phyloP scores from a whole-genome alignment of 2,888 invertebrate species.

The Agrypnus murinus region DNA sequence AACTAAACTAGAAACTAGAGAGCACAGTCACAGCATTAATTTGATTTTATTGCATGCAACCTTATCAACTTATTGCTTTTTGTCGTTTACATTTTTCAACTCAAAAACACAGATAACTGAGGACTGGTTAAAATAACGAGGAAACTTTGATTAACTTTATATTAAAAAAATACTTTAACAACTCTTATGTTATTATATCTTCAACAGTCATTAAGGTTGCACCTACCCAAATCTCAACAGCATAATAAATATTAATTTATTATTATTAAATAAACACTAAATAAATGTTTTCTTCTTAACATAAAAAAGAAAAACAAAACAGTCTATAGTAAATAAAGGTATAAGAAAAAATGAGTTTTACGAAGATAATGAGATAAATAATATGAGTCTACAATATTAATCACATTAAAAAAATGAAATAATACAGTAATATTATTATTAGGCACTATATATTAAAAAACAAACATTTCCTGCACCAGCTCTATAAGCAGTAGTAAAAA shows the following conservation, averaged over 20 bases:
- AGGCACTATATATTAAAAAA: constrained; percentile 11
- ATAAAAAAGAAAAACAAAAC: constrained; percentile 10
- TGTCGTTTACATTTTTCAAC: too few species aligned
- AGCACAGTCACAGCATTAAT: constrained; percentile 20
- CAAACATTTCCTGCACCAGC: constrained; percentile 12
- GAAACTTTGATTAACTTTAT: too few species aligned
- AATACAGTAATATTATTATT: neutral
- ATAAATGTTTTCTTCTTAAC: too few species aligned
- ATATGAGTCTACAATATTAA: constrained; percentile 19
- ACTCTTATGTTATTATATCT: too few species aligned
- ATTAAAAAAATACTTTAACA: too few species aligned
- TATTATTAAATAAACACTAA: too few species aligned
- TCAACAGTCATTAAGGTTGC: too few species aligned
- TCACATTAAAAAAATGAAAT: constrained; percentile 31
- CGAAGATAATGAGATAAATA: constrained; percentile 16
- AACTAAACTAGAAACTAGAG: constrained; percentile 18
- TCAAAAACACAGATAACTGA: too few species aligned
- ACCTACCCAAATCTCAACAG: too few species aligned
- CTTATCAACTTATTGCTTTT: neutral
- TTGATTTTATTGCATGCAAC: constrained; percentile 3
- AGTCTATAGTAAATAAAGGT: constrained; percentile 5
- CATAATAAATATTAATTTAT: too few species aligned
- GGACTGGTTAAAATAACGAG: too few species aligned
- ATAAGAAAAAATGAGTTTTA: constrained; percentile 4
- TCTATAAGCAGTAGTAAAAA: neutral